These are phyloP conservation scores for Chelonus insularis DNA, from an alignment of 1,140 invertebrate genomes.

Conservation along the genomic window DNA sequence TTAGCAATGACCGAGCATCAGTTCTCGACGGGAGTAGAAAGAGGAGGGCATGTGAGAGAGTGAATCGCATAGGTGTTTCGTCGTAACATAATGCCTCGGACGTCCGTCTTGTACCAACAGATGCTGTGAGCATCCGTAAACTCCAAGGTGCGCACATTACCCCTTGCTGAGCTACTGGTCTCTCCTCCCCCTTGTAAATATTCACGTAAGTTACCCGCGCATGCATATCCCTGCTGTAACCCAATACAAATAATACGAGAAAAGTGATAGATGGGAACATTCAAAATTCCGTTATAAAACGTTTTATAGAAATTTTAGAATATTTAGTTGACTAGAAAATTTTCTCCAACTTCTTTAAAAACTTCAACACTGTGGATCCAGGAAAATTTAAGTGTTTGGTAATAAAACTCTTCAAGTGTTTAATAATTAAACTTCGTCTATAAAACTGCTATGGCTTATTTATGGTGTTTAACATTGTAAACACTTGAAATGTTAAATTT, in stretches of 20 bases:
- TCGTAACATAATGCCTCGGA: slow-evolving; percentile 41
- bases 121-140: slow-evolving; percentile 47
- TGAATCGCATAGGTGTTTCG: slow-evolving; percentile 17
- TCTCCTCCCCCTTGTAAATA: neutral
- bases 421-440: too few relatives aligned
- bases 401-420: too few relatives aligned
- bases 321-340: too few relatives aligned
- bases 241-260: neutral
- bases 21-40: slow-evolving; percentile 1
- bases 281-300: neutral
- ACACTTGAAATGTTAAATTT: too few relatives aligned
- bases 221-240: neutral
- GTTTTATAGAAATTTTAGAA: too few relatives aligned
- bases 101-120: slow-evolving; percentile 48
- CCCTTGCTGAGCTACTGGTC: slow-evolving; percentile 7
- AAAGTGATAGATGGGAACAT: neutral
- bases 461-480: too few relatives aligned
- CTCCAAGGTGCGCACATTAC: slow-evolving; percentile 29
- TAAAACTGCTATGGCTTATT: too few relatives aligned
- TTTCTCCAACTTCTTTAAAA: too few relatives aligned
- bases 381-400: too few relatives aligned
- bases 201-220: neutral
- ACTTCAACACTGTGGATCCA: too few relatives aligned
- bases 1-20: slow-evolving; percentile 22
- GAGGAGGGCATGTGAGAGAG: neutral